Base-by-base conservation (phyloP, 2,797 vertebrate genomes). In the Sphenopsis melanotis region DNA sequence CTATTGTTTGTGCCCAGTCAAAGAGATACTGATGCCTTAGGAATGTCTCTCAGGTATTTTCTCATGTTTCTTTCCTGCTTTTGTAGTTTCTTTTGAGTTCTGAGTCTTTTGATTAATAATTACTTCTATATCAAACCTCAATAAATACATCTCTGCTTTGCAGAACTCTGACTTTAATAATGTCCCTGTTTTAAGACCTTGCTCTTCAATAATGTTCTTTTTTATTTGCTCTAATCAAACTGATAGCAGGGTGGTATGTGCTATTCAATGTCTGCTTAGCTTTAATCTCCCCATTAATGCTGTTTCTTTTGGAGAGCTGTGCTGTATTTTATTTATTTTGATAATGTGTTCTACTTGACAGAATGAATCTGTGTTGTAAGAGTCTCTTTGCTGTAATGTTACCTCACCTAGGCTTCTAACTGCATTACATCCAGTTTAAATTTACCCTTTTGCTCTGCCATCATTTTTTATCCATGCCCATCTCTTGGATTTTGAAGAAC, bases 261-360 rank as follows among this genome's bases (percentile, higher is more conserved):
- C 20, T 56, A 24, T 94, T 96, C 80, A 86, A 0, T 60, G 5
- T 84, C 89, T 85, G 56, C 84, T 94, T 95, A 95, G 92, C 89
- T 94, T 89, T 91, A 83, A 78, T 91, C 63, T 96, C 52, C 77
- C 50, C 3, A 1, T 90, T 95, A 69, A 84, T 27, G 10, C 50
- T 63, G 44, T 64, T 83, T 34, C 34, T 86, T 36, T 47, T 53
- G 42, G 53, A 69, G 21, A 87, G 12, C 53, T 47, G 13, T 81
- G 39, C 64, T 12, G 2, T 93, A 29, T 92, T 97, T 93, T 95
- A 56, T 95, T 95, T 95, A 83, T 96, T 97, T 96, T 96, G 63
- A 71, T 93, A 76, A 79, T 69, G 39, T 96, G 41, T 92, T 77
- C 80, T 95, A 34, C 81, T 94, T 89, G 68, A 85, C 71, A 87